These are phyloP conservation scores for Lepidocolaptes lacrymiger DNA, from an alignment of 2,797 vertebrate genomes.

Conservation along the genomic window DNA sequence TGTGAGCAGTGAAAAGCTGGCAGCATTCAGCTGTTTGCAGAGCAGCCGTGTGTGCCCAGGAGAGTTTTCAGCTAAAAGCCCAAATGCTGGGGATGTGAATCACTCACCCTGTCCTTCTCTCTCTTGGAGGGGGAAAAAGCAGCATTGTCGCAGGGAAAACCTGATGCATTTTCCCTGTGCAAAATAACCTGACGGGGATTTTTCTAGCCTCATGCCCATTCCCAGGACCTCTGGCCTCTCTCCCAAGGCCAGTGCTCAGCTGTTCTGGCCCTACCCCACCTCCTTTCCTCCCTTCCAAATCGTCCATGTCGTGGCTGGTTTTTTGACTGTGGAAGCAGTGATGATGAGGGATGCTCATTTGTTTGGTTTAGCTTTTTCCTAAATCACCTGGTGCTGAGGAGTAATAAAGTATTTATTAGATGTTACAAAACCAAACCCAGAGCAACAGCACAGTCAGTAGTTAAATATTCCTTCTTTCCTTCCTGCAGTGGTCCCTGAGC, in stretches of 20 bases:
- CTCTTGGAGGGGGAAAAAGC: background rate
- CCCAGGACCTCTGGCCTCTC: background rate
- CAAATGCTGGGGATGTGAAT: background rate
- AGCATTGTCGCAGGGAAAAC: rapidly evolving
- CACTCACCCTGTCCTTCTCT: background rate
- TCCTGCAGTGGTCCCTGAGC: background rate
- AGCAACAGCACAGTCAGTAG: constrained; percentile 20
- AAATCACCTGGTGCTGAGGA: constrained; percentile 50
- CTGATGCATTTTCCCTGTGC: background rate
- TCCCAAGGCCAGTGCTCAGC: rapidly evolving
- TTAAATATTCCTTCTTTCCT: constrained; percentile 50
- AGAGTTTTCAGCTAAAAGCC: background rate
- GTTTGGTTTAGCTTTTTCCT: constrained; percentile 37
- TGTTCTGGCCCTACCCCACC: background rate
- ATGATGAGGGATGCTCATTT: background rate
- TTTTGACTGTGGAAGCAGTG: background rate
- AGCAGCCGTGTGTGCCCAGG: background rate
- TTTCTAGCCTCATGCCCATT: background rate
- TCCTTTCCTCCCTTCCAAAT: background rate
- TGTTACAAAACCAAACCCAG: constrained; percentile 64
- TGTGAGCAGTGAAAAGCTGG: background rate
- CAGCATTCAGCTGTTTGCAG: background rate
- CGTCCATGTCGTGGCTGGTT: rapidly evolving
- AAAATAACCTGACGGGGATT: background rate
- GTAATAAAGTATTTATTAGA: constrained; percentile 69